Percentiles rank a stretch among this genome's conserved stretches.
Evolutionary conservation across 2,797 vertebrate genomes (phyloP).

Genomic region (Molossus alvarezi): DNA sequence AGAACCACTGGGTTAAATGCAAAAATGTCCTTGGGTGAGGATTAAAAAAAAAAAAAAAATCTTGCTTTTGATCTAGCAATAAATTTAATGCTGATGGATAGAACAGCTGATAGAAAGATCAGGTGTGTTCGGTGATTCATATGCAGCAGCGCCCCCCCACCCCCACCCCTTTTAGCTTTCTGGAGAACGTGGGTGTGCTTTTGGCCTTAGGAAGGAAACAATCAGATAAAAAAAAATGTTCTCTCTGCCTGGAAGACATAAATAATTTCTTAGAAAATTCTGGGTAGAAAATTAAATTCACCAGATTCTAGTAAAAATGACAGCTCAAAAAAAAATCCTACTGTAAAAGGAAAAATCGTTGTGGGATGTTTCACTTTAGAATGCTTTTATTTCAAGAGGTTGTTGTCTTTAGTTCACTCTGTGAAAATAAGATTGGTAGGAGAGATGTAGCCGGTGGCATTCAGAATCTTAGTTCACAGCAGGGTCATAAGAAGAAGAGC

Average conservation of each 20-base stretch:
- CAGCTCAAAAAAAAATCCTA: background rate
- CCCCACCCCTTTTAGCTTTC: background rate
- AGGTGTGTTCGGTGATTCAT: background rate
- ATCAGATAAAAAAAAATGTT: background rate
- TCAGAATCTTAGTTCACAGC: constrained; percentile 11
- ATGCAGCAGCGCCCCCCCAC: background rate
- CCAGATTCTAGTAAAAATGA: background rate
- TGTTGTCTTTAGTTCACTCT: constrained; percentile 1
- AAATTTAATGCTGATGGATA: constrained; percentile 12
- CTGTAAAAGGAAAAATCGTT: background rate
- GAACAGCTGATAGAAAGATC: constrained; percentile 5
- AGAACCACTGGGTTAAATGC: too few species aligned
- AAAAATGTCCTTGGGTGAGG: too few species aligned
- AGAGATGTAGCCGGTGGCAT: background rate
- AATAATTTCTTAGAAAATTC: constrained; percentile 3
- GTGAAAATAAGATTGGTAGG: background rate
- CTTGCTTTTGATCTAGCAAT: background rate
- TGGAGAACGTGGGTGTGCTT: background rate
- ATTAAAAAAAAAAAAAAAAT: background rate
- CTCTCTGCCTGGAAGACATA: background rate
- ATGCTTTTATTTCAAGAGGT: background rate
- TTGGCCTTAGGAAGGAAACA: constrained; percentile 44
- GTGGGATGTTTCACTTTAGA: constrained; percentile 7
- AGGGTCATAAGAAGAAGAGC: background rate
- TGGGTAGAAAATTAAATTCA: background rate